Base-by-base conservation (phyloP, 2,113 vertebrate species). In the Synodontis membranacea region DNA sequence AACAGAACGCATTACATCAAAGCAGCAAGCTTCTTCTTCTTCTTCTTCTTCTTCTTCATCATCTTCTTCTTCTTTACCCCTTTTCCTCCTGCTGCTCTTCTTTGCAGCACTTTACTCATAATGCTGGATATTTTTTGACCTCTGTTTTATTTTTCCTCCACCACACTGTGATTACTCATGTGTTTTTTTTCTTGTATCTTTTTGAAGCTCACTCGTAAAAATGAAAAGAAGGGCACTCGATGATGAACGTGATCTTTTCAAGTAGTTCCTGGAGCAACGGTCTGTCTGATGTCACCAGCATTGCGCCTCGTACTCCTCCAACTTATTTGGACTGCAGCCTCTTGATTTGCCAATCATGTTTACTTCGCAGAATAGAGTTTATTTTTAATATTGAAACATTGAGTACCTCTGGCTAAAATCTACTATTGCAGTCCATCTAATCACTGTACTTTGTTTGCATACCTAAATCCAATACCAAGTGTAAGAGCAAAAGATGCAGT, bases 1-100 rank as follows among this genome's bases (percentile, higher is more conserved):
- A 83, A 83, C 83, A 89, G 52, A 84, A 80, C 62, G 78, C 76
- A 82, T 81, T 88, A 89, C 87, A 89, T 88, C 86, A 90, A 90
- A 91, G 89, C 86, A 60, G 64, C 31, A 82, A 37, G 44, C 58
- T 84, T 39, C 11, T 42, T 86, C 80, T 44, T 83, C 83, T 85
- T 78, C 66, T 15, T 83, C 5, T 72, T 46, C 75, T 52, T 52
- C 48, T 48, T 54, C 46, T 31, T 74, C 25, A 46, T 44, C 25
- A 9, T 5, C 48, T 72, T 46, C 75, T 52, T 52, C 48, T 48
- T 54, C 46, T 31, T 74, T 11, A 46, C 39, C 58, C 78, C 39
- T 28, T 72, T 60, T n/a, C 78, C 83, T 76, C 83, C 44, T 31
- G 28, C 68, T 75, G 68, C 34, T 34, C 79, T 80, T 88, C 87